Evolutionary conservation across 2,888 invertebrate species (phyloP).

Genomic region (Scaptodrosophila latifasciaeformis): DNA sequence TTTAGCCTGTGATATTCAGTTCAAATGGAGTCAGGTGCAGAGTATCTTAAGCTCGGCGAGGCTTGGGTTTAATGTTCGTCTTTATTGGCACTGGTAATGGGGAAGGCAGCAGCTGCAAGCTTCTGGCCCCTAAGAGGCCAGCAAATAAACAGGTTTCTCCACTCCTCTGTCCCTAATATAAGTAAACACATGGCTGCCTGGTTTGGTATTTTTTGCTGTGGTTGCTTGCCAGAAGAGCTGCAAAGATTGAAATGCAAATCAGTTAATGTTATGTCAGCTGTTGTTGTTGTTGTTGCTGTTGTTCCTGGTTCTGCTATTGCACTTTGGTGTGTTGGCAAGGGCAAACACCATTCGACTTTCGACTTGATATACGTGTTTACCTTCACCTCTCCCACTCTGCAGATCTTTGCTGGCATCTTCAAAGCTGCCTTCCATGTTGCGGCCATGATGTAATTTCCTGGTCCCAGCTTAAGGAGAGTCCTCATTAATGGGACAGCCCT

Average conservation of each 20-base stretch:
- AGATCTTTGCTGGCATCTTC: not conserved
- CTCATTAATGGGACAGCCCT: too few relatives aligned
- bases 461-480: too few relatives aligned
- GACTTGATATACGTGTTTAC: constrained; percentile 35
- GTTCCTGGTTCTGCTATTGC: constrained; percentile 13
- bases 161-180: too few relatives aligned
- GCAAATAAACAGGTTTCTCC: constrained; percentile 50
- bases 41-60: too few relatives aligned
- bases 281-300: constrained; percentile 13
- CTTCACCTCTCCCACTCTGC: constrained; percentile 6
- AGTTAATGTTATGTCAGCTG: constrained; percentile 47
- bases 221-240: not conserved
- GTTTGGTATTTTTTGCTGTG: too few relatives aligned
- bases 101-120: constrained; percentile 5
- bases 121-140: constrained; percentile 1
- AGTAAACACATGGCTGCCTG: constrained; percentile 55
- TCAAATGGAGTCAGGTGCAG: too few relatives aligned
- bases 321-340: constrained; percentile 22
- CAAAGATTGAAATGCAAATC: constrained; percentile 62
- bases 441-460: constrained; percentile 47
- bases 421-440: constrained; percentile 6
- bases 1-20: too few relatives aligned
- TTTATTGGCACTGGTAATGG: too few relatives aligned
- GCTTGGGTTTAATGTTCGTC: too few relatives aligned
- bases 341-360: constrained; percentile 32